These are phyloP conservation scores for Standfussiana lucernea DNA, from an alignment of 2,888 invertebrate species.

Conservation along the genomic window DNA sequence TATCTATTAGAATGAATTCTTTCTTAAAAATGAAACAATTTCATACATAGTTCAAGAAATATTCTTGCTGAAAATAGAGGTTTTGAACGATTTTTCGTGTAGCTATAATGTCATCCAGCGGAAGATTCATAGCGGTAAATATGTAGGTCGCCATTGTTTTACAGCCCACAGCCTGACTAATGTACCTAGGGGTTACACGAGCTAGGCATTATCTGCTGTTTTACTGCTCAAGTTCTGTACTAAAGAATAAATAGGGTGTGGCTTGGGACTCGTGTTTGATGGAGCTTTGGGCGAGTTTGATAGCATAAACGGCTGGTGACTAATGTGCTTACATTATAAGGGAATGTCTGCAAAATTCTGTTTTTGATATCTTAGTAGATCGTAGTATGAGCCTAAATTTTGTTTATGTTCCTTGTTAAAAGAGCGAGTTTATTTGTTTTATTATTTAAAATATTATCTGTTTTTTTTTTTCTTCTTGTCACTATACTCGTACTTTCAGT, in stretches of 20 bases:
- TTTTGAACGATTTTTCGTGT: constrained; percentile 14
- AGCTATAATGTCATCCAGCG: neutral
- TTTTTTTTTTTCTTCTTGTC: neutral
- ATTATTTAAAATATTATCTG: no score
- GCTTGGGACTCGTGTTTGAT: constrained; percentile 3
- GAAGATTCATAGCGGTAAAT: constrained; percentile 47
- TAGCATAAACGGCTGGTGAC: neutral
- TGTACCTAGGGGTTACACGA: constrained; percentile 35
- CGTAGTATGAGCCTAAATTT: no score
- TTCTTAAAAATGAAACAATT: neutral
- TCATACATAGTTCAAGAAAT: constrained; percentile 1
- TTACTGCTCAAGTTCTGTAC: constrained; percentile 46
- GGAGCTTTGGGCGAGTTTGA: neutral
- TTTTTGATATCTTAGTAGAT: neutral
- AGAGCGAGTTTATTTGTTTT: no score
- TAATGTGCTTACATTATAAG: neutral
- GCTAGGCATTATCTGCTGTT: constrained; percentile 30
- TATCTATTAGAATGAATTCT: neutral
- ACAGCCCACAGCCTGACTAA: constrained; percentile 28
- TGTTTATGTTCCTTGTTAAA: no score
- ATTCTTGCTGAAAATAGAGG: constrained; percentile 15
- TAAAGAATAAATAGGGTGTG: constrained; percentile 13
- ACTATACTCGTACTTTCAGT: neutral
- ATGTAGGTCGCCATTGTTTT: constrained; percentile 47
- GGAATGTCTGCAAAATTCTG: neutral